Evolutionary conservation across 1,140 invertebrate species (phyloP).

Genomic region (Ostrea denselamellosa): DNA sequence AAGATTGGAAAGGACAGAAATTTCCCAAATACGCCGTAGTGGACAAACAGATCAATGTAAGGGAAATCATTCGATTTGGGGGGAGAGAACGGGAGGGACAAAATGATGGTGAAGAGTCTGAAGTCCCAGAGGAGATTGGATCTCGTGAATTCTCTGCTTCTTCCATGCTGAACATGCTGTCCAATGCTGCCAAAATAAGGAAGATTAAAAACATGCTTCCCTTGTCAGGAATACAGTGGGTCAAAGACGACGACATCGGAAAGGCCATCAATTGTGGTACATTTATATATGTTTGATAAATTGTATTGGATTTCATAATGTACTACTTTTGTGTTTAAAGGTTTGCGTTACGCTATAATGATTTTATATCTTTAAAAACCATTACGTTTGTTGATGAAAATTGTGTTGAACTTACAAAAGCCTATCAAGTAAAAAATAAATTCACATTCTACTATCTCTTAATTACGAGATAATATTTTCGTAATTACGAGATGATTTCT

Average conservation of each 20-base stretch:
- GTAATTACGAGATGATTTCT: too few relatives aligned
- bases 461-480: too few relatives aligned
- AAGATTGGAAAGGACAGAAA: background rate
- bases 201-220: background rate
- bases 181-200: background rate
- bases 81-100: background rate
- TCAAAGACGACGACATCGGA: background rate
- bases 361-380: too few relatives aligned
- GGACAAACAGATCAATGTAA: constrained; percentile 1
- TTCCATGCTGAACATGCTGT: background rate
- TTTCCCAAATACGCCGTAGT: background rate
- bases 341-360: background rate
- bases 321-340: background rate
- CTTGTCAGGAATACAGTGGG: background rate
- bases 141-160: background rate
- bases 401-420: too few relatives aligned
- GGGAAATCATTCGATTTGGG: background rate
- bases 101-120: background rate
- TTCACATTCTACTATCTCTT: too few relatives aligned
- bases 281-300: background rate
- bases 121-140: background rate
- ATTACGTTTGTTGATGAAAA: too few relatives aligned
- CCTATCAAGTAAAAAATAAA: too few relatives aligned
- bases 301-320: background rate
- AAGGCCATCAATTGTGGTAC: background rate